These are phyloP conservation scores for Tetraodon nigroviridis DNA, from an alignment of 2,113 vertebrate genomes.

Conservation along the genomic window DNA sequence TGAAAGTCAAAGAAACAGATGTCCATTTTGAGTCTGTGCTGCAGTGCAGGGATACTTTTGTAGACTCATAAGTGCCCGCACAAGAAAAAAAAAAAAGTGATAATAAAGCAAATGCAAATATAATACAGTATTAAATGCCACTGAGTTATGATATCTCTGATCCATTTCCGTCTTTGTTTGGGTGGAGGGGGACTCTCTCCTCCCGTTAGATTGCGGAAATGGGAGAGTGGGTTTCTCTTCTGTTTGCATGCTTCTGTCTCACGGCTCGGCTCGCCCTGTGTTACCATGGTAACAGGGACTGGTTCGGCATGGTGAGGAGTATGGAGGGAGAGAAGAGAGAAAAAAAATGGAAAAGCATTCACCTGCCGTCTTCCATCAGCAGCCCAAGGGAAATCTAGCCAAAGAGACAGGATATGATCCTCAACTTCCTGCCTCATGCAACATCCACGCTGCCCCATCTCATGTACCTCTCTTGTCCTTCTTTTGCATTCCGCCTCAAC, in stretches of 20 bases:
- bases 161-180: background rate
- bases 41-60: background rate
- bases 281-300: slow-evolving; percentile 68
- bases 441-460: background rate
- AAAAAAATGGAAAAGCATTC: slow-evolving; percentile 28
- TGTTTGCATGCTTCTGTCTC: slow-evolving; percentile 41
- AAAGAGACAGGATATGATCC: slow-evolving; percentile 36
- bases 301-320: slow-evolving; percentile 49
- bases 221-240: slow-evolving; percentile 42
- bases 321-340: slow-evolving; percentile 28
- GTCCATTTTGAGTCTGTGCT: background rate
- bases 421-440: slow-evolving; percentile 18
- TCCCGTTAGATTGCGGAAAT: slow-evolving; percentile 44
- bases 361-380: slow-evolving; percentile 45
- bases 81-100: background rate
- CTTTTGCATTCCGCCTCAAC: background rate
- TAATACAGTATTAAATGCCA: slow-evolving; percentile 9
- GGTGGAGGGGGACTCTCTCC: slow-evolving; percentile 29
- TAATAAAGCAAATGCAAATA: slow-evolving; percentile 4
- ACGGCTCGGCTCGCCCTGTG: slow-evolving; percentile 48
- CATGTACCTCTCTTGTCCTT: background rate
- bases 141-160: background rate
- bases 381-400: slow-evolving; percentile 26
- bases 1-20: background rate
- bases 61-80: background rate